These are phyloP conservation scores for Bettongia penicillata DNA, from an alignment of 2,113 vertebrate species.

Conservation along the genomic window DNA sequence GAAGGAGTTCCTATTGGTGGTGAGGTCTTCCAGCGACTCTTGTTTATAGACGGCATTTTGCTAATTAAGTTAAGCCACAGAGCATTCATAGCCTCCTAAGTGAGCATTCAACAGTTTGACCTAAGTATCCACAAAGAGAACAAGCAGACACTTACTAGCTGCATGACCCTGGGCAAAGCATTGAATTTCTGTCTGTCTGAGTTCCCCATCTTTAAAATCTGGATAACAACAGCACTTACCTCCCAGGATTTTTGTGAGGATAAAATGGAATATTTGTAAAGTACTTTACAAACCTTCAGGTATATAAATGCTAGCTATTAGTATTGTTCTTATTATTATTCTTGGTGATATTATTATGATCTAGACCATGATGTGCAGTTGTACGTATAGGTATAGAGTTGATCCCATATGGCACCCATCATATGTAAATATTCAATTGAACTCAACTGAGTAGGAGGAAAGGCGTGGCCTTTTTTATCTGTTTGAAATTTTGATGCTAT, in stretches of 20 bases:
- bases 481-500: not conserved
- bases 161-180: not conserved
- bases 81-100: not conserved
- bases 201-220: not conserved
- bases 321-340: not conserved
- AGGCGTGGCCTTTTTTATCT: not conserved
- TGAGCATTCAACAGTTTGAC: not conserved
- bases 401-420: not conserved
- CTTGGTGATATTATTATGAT: not conserved
- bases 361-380: not conserved
- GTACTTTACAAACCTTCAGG: not conserved
- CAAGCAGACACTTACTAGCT: not conserved
- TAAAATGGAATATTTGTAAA: not conserved
- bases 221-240: not conserved
- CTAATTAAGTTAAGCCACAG: not conserved
- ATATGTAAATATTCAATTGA: not conserved
- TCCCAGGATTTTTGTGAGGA: not conserved
- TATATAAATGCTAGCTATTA: not conserved
- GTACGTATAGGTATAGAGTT: not conserved
- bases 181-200: not conserved
- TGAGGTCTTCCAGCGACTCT: too few species aligned
- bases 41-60: not conserved
- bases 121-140: not conserved
- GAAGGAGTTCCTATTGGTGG: not conserved
- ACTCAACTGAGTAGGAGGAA: not conserved